These are phyloP conservation scores for Pachycephala philippinensis DNA, from an alignment of 2,113 vertebrate genomes.

Conservation along the genomic window DNA sequence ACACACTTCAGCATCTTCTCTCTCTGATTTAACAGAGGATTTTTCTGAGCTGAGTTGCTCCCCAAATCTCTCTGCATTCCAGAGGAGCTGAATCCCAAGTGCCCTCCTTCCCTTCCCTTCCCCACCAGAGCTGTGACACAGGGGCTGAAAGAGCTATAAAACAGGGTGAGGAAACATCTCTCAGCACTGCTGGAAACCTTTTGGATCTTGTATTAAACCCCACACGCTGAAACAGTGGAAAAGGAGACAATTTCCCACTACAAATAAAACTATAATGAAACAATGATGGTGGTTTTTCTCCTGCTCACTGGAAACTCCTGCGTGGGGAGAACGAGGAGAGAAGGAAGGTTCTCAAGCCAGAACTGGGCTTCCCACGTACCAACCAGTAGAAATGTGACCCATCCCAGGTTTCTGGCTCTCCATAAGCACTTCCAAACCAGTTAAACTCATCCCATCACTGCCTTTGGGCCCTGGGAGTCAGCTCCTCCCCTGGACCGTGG, in stretches of 20 bases:
- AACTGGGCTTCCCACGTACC: accelerated
- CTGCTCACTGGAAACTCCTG: neutral
- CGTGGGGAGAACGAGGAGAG: neutral
- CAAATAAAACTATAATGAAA: neutral
- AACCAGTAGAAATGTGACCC: neutral
- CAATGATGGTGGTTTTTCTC: neutral
- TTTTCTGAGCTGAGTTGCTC: neutral
- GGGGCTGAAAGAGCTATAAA: neutral
- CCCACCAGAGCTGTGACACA: neutral
- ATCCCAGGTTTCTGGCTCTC: neutral
- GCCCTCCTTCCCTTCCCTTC: neutral
- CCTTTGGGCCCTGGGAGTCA: neutral
- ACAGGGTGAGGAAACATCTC: neutral
- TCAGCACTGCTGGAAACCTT: neutral
- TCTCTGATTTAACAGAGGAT: neutral
- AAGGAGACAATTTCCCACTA: neutral
- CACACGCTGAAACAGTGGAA: neutral
- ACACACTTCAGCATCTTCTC: neutral
- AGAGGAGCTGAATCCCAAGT: neutral
- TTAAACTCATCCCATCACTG: accelerated
- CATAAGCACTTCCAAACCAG: neutral
- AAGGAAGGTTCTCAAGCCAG: neutral
- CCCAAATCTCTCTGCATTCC: neutral
- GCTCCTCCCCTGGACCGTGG: neutral
- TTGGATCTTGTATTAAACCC: neutral